These are phyloP conservation scores for Astyanax mexicanus DNA, from an alignment of 2,797 vertebrate genomes.

Conservation along the genomic window DNA sequence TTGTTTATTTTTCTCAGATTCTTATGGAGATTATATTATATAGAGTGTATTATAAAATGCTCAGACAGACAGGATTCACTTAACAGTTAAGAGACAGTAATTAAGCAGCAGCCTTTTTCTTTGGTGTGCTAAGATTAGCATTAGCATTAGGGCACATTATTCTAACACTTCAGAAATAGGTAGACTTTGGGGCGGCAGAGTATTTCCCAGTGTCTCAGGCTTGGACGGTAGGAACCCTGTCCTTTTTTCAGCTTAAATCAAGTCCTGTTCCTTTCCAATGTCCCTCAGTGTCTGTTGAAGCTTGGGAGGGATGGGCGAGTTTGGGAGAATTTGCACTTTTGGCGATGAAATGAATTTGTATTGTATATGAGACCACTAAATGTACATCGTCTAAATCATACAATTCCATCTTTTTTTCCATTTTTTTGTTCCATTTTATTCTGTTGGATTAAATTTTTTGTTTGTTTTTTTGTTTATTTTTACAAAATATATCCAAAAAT, in stretches of 20 bases:
- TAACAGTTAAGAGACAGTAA: conserved; percentile 39
- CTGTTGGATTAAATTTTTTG: conserved; percentile 55
- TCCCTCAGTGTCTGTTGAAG: conserved; percentile 74
- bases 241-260: conserved; percentile 62
- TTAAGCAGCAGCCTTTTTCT: conserved; percentile 33
- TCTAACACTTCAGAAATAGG: conserved; percentile 56
- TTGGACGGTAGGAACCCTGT: conserved; percentile 63
- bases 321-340: conserved; percentile 85
- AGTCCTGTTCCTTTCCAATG: conserved; percentile 60
- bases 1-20: conserved; percentile 39
- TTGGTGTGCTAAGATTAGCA: conserved; percentile 23
- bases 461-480: conserved; percentile 50
- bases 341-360: conserved; percentile 79
- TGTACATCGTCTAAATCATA: conserved; percentile 83
- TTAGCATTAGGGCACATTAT: conserved; percentile 52
- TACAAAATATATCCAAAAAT: conserved; percentile 81
- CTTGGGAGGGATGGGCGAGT: conserved; percentile 68
- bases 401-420: conserved; percentile 79
- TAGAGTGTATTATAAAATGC: conserved; percentile 32
- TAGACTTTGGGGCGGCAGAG: conserved; percentile 67
- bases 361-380: conserved; percentile 87
- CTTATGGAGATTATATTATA: conserved; percentile 36
- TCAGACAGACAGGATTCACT: conserved; percentile 5
- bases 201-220: conserved; percentile 68
- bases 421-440: conserved; percentile 63